Evolutionary conservation across 2,113 vertebrate species (phyloP), one percentile per base, ranked within the genome.

Genomic region (Pituophis catenifer): DNA sequence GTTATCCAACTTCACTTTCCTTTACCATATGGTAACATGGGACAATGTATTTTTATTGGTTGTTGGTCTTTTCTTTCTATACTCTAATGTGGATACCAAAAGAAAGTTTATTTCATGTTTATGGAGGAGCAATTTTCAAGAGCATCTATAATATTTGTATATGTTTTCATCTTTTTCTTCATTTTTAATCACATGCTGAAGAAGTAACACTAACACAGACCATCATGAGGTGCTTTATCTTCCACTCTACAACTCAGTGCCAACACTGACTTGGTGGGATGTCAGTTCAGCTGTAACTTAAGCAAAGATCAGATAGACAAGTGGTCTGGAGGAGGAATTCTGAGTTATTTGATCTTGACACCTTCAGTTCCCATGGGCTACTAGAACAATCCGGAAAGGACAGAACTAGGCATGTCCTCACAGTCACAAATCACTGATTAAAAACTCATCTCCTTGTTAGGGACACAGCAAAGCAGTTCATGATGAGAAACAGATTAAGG

Each of bases 261-360:
- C 94, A 58, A 1, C 88, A 88, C 94, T 91, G 90, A 59, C 92
- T 95, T 81, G 91, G 94, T 89, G 92, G 91, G 92, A 93, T 90
- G 70, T 90, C 86, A 59, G 29, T 50, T 86, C 86, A 53, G 55
- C 57, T 90, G 94, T 92, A 90, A 93, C 93, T 86, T 91, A 96
- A 96, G 95, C 95, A 93, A 91, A 95, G 92, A 96, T 96, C 92
- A 94, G 91, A 93, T 92, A 94, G 0, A 10, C 21, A 26, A 19
- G 23, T 89, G 94, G 93, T 93, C 93, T 2, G 1, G n/a, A 92
- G 93, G 86, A 95, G 93, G 95, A 96, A 95, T 96, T 96, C 92
- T 81, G 75, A 58, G 93, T 95, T 97, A 96, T 97, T 96, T 97
- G 91, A 96, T 97, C 94, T 92, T 97, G 93, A 96, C 94, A 94